Evolutionary conservation across 1,140 invertebrate genomes (phyloP).

Genomic region (Ylistrum balloti): DNA sequence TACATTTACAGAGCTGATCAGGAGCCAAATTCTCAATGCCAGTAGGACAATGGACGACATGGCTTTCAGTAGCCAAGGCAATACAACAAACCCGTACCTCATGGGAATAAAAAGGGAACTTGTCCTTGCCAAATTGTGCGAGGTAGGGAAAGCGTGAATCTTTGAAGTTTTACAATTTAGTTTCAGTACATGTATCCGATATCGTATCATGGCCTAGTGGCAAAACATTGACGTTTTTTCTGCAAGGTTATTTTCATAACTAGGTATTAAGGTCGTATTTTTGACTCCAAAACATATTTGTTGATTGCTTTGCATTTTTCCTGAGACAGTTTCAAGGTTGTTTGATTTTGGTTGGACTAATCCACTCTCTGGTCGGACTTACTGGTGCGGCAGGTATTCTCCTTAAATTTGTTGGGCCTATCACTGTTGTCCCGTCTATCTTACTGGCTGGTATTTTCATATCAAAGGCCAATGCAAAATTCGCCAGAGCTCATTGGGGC

Average conservation of each 20-base stretch:
- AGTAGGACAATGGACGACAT: background rate
- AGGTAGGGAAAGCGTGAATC: background rate
- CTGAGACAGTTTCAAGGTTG: slow-evolving; percentile 67
- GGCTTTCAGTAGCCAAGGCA: background rate
- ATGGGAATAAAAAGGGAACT: background rate
- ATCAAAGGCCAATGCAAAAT: slow-evolving; percentile 75
- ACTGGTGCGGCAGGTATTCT: slow-evolving; percentile 76
- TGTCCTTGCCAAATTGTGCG: background rate
- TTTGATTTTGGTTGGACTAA: slow-evolving; percentile 64
- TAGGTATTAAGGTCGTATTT: no score
- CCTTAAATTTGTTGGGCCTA: slow-evolving; percentile 82
- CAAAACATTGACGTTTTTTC: no score
- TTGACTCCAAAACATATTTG: no score
- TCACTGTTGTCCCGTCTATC: slow-evolving; percentile 83
- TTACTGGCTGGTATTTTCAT: slow-evolving; percentile 82
- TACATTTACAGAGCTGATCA: background rate
- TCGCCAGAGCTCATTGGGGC: slow-evolving; percentile 81
- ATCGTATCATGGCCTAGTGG: no score
- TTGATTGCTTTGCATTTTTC: no score
- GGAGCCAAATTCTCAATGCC: background rate
- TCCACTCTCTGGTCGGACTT: slow-evolving; percentile 68
- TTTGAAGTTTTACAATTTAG: no score
- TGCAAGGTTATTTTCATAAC: no score
- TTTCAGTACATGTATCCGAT: no score
- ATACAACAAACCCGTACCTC: background rate